phyloP scores from a whole-genome alignment of 2,888 invertebrate species.

The Eurytoma adleriae region DNA sequence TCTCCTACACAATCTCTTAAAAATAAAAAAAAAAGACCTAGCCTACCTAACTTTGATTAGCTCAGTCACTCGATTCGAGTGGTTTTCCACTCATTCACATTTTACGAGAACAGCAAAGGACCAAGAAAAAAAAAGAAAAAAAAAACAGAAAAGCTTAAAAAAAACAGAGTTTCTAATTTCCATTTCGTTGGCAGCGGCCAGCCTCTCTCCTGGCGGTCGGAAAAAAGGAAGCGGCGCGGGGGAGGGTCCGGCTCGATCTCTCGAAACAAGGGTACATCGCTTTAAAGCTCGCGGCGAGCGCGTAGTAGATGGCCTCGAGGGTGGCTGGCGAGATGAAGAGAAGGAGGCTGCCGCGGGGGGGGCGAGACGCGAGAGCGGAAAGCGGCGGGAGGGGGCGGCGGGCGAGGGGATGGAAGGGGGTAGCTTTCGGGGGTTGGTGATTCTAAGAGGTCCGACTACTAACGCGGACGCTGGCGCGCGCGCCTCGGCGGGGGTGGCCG shows the following conservation, averaged over 20 bases:
- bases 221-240: neutral
- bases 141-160: no score
- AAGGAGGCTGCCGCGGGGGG: conserved; percentile 32
- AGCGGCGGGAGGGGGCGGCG: conserved; percentile 46
- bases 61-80: no score
- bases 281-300: conserved; percentile 67
- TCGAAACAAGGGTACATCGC: conserved; percentile 67
- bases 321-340: conserved; percentile 59
- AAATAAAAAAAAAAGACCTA: no score
- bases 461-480: conserved; percentile 1
- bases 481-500: conserved; percentile 21
- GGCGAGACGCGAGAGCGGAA: conserved; percentile 49
- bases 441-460: conserved; percentile 74
- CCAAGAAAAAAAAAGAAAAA: no score
- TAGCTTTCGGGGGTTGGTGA: conserved; percentile 67
- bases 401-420: conserved; percentile 63
- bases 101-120: no score
- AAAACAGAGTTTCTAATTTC: conserved; percentile 28
- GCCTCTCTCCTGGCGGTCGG: neutral
- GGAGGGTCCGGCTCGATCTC: neutral
- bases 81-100: no score
- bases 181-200: conserved; percentile 26
- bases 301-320: conserved; percentile 66
- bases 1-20: no score
- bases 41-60: no score